These are phyloP conservation scores for Drosophila sordidapex DNA, from an alignment of 2,888 invertebrate genomes.

Conservation along the genomic window DNA sequence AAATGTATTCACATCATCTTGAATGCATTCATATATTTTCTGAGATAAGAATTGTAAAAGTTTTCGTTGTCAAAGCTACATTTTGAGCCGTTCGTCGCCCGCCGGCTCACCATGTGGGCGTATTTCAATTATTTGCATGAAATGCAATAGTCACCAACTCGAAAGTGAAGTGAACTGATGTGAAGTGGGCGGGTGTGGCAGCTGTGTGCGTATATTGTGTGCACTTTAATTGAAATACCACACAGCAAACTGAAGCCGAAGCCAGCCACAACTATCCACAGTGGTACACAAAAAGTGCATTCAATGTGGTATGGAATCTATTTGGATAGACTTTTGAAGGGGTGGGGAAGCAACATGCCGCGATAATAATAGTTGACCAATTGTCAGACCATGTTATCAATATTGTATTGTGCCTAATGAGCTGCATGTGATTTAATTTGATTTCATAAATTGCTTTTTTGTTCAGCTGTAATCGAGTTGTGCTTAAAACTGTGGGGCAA, in stretches of 20 bases:
- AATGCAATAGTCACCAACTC: slow-evolving; percentile 48
- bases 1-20: slow-evolving; percentile 9
- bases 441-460: slow-evolving; percentile 19
- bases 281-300: slow-evolving; percentile 17
- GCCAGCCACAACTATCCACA: slow-evolving; percentile 17
- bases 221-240: slow-evolving; percentile 74
- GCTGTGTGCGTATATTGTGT: slow-evolving; percentile 47
- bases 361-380: slow-evolving; percentile 37
- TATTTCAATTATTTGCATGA: slow-evolving; percentile 74
- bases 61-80: slow-evolving; percentile 57
- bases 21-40: slow-evolving; percentile 27
- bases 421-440: slow-evolving; percentile 52
- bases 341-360: background rate
- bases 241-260: slow-evolving; percentile 34
- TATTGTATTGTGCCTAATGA: slow-evolving; percentile 39
- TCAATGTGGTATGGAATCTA: slow-evolving; percentile 6
- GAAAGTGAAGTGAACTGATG: slow-evolving; percentile 5
- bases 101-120: slow-evolving; percentile 56
- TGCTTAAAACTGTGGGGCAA: background rate
- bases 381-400: slow-evolving; percentile 33
- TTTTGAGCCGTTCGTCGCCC: slow-evolving; percentile 33
- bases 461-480: slow-evolving; percentile 1
- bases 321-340: slow-evolving; percentile 14
- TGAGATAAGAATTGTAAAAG: slow-evolving; percentile 57
- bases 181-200: slow-evolving; percentile 10